Evolutionary conservation across 2,113 vertebrate species (phyloP).

Genomic region (Callipepla californica): DNA sequence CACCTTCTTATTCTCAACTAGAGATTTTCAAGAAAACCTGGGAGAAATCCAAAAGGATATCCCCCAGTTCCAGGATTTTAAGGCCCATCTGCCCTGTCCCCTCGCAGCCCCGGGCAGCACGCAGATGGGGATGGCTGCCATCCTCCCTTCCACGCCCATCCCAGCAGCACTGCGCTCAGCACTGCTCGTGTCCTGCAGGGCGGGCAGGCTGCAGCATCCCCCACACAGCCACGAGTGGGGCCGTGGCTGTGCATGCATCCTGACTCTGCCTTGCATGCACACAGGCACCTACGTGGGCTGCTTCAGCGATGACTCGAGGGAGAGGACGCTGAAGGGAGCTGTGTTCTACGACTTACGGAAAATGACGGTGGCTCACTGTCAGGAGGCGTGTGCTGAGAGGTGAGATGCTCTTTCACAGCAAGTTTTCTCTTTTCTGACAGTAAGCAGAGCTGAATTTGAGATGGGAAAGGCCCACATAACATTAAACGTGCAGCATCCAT

Average conservation of each 20-base stretch:
- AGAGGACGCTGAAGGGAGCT: conserved; percentile 89
- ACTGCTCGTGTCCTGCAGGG: neutral
- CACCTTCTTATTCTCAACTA: neutral
- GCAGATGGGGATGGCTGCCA: neutral
- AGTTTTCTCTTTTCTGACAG: neutral
- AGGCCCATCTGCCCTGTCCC: neutral
- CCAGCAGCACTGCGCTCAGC: accelerated
- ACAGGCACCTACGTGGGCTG: conserved; percentile 91
- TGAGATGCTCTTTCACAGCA: conserved; percentile 61
- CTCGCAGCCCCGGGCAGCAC: neutral
- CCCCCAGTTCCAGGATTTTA: neutral
- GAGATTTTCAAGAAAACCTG: neutral
- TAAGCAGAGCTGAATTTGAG: neutral
- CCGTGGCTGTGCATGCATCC: accelerated
- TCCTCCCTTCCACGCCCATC: accelerated
- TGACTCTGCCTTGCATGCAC: neutral
- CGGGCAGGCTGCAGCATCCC: accelerated
- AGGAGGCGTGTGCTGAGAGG: conserved; percentile 95
- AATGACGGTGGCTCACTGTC: conserved; percentile 94
- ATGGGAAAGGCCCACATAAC: neutral
- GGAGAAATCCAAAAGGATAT: neutral
- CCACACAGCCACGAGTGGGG: accelerated
- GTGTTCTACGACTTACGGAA: conserved; percentile 96
- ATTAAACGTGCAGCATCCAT: neutral
- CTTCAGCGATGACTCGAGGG: conserved; percentile 86